Conservation (phyloP, 2,113 vertebrate species). For the Tympanuchus pallidicinctus region DNA sequence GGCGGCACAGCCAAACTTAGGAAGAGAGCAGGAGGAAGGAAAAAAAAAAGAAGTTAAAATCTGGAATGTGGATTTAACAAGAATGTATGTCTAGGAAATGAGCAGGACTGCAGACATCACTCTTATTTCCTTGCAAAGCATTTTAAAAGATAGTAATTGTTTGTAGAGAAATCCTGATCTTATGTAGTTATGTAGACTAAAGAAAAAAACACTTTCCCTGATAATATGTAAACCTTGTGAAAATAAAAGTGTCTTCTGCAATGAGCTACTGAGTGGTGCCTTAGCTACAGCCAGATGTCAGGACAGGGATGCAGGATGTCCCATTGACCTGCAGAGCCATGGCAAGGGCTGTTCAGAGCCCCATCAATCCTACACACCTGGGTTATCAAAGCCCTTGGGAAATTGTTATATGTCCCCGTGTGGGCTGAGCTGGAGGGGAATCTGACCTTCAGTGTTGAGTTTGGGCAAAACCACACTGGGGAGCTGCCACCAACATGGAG, state of each 20-base stretch:
- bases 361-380: fast-evolving
- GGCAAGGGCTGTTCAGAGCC: neutral
- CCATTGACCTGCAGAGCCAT: neutral
- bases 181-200: neutral
- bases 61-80: constrained; percentile 17
- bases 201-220: neutral
- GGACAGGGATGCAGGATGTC: neutral
- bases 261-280: neutral
- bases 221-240: neutral
- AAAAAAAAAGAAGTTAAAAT: constrained; percentile 9
- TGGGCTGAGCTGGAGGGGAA: neutral
- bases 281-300: neutral
- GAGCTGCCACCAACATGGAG: neutral
- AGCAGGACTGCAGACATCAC: neutral
- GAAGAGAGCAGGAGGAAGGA: constrained; percentile 8
- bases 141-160: constrained; percentile 8
- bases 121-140: neutral
- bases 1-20: constrained; percentile 57
- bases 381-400: neutral
- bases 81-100: constrained; percentile 49
- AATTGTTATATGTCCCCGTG: fast-evolving
- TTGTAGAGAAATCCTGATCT: neutral
- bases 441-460: neutral
- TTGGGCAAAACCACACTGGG: neutral
- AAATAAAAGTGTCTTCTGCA: neutral